Evolutionary conservation across 2,797 vertebrate genomes (phyloP), one percentile per base, ranked within the genome.

Genomic region (Danio kyathit): DNA sequence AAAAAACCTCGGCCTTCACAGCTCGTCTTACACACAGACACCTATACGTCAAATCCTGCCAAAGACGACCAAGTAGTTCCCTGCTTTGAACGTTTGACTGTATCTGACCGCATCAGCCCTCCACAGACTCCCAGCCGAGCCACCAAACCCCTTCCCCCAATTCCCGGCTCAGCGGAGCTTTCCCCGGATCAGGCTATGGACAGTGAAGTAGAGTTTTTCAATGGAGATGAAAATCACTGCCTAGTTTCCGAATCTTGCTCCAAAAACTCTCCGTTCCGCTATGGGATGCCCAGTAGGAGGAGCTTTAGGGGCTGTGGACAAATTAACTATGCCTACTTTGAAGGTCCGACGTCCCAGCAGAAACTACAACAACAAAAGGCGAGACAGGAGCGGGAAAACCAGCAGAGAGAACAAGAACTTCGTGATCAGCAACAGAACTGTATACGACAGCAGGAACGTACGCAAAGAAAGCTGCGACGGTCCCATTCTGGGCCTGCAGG

Each of bases 401-500:
- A 90, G 81, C 86, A 87, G 51, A 79, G 81, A 51, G 87, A 86
- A 73, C 70, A 90, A 59, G 14, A 91, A 84, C 67, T 87, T n/a
- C 19, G 82, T 14, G 85, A 85, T 57, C 81, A 90, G 74, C 48
- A 71, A 41, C 71, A 49, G 83, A 29, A 82, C 49, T 87, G 85
- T 75, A 86, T 84, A 5, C 88, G 87, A 73, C 91, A 89, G 65
- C 91, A 91, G 77, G 91, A 94, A 57, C 93, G 91, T 49, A 76
- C 92, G 87, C 97, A 96, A 85, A 94, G 96, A 11, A 93, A 92
- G 82, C 87, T 99, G 11, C 90, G 96, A 4, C 93, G 98, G 75
- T 98, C 96, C 0, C 96, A 97, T 83, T 99, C 97, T 0, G 97
- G 97, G 14, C 98, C 98, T 0, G 96, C 97, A 0, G 97, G 98